Evolutionary conservation across 2,888 invertebrate genomes (phyloP).

Genomic region (Stratiomys singularior): DNA sequence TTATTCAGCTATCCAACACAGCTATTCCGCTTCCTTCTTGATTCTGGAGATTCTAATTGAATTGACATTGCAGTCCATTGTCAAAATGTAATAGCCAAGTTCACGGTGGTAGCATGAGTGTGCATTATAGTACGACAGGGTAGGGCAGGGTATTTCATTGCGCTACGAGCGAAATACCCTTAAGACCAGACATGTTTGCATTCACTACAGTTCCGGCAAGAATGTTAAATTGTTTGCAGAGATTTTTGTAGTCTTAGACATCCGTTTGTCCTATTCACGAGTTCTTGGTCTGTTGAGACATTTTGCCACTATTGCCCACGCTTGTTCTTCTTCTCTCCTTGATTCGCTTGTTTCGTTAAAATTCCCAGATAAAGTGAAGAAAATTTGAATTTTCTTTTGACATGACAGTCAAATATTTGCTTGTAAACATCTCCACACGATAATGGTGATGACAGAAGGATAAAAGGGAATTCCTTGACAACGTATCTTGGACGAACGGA

Average conservation of each 20-base stretch:
- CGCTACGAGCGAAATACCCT: background rate
- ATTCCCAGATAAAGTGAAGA: slow-evolving; percentile 42
- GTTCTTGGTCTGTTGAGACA: background rate
- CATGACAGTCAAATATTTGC: slow-evolving; percentile 46
- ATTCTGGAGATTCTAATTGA: slow-evolving; percentile 22
- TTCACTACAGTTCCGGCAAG: slow-evolving; percentile 11
- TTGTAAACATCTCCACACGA: slow-evolving; percentile 39
- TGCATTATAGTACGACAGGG: background rate
- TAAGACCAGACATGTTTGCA: slow-evolving; percentile 33
- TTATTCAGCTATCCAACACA: background rate
- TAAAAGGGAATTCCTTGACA: slow-evolving; percentile 3
- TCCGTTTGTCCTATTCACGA: background rate
- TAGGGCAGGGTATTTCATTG: background rate
- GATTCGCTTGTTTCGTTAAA: slow-evolving; percentile 19
- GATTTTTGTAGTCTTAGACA: background rate
- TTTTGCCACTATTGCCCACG: no score
- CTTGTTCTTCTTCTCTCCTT: background rate
- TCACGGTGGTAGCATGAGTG: background rate
- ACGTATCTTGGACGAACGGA: slow-evolving; percentile 19
- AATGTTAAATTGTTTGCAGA: slow-evolving; percentile 20
- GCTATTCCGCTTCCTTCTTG: background rate
- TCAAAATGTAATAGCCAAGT: background rate
- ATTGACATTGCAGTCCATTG: slow-evolving; percentile 43
- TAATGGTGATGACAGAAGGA: slow-evolving; percentile 38
- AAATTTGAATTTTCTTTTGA: slow-evolving; percentile 43